These are phyloP conservation scores for Caenorhabditis imperialis DNA, from an alignment of 2,888 invertebrate genomes.

Conservation along the genomic window DNA sequence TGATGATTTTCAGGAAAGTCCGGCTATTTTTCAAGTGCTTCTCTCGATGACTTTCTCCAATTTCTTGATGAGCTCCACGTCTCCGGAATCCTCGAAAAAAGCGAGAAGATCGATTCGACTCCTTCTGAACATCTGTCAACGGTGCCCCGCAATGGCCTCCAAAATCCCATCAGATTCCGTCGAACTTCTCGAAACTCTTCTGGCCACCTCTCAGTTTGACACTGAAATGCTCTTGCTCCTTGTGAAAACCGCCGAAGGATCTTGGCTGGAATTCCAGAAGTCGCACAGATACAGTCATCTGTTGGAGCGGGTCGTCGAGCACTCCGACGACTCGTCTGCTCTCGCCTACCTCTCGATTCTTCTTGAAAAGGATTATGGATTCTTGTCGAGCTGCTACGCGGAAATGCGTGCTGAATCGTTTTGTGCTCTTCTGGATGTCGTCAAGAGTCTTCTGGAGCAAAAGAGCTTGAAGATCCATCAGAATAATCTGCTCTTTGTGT, in stretches of 20 bases:
- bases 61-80: neutral
- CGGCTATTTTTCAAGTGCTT: constrained; percentile 13
- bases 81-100: neutral
- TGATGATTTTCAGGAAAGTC: constrained; percentile 19
- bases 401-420: constrained; percentile 28
- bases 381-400: constrained; percentile 54
- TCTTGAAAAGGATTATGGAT: constrained; percentile 60
- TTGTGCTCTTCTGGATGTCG: constrained; percentile 15
- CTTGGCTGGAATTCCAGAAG: constrained; percentile 44
- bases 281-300: constrained; percentile 25
- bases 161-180: constrained; percentile 19
- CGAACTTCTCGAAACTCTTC: constrained; percentile 29
- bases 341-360: constrained; percentile 54
- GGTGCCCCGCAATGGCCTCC: constrained; percentile 24
- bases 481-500: constrained; percentile 39
- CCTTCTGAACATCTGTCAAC: constrained; percentile 32
- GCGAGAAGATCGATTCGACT: constrained; percentile 14
- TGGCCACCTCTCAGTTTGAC: neutral
- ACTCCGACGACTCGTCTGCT: neutral
- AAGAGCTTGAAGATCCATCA: constrained; percentile 17
- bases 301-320: constrained; percentile 13
- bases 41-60: constrained; percentile 18
- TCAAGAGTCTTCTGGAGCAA: constrained; percentile 16
- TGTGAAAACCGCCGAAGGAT: constrained; percentile 28
- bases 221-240: constrained; percentile 27